Evolutionary conservation across 2,888 invertebrate species (phyloP), one percentile per base, ranked within the genome.

Genomic region (Lithophane ornitopus): DNA sequence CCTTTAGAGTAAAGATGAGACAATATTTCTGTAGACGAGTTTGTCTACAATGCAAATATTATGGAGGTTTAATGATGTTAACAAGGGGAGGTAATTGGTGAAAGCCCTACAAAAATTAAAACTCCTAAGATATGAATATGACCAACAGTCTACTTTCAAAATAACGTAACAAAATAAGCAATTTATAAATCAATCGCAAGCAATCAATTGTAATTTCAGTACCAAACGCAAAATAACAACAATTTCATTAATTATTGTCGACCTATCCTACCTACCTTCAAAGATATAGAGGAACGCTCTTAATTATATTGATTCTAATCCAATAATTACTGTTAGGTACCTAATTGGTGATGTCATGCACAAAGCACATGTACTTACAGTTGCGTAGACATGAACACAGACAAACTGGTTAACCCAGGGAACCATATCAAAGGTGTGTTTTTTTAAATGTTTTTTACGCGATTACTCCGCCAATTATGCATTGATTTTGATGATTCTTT

Each of bases 251-350:
- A 39, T n/a, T n/a, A n/a, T n/a, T n/a, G n/a, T n/a, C n/a, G n/a
- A n/a, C n/a, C n/a, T n/a, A n/a, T n/a, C n/a, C n/a, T n/a, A n/a
- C n/a, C n/a, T n/a, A n/a, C n/a, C 3, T 62, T 41, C 14, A 16
- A 16, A 52, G 19, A 59, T 54, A 39, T 11, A 39, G 7, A 16
- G 41, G n/a, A 11, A 22, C 8, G 19, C 49, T 3, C n/a, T 3
- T 52, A 52, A 52, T 52, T 9, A 52, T n/a, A 28, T 52, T 41
- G 11, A 67, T 70, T 49, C 26, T 49, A 62, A 65, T 61, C 59
- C 41, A 59, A 54, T 81, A 68, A 74, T 76, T 79, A 67, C 34
- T 68, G 14, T 61, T 44, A 34, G 19, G 16, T 39, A 68, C 7
- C 34, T 72, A 58, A 76, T 73, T 67, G 41, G 74, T 61, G 49